These are phyloP conservation scores for Thalpophila matura DNA, from an alignment of 2,888 invertebrate species.

Conservation along the genomic window DNA sequence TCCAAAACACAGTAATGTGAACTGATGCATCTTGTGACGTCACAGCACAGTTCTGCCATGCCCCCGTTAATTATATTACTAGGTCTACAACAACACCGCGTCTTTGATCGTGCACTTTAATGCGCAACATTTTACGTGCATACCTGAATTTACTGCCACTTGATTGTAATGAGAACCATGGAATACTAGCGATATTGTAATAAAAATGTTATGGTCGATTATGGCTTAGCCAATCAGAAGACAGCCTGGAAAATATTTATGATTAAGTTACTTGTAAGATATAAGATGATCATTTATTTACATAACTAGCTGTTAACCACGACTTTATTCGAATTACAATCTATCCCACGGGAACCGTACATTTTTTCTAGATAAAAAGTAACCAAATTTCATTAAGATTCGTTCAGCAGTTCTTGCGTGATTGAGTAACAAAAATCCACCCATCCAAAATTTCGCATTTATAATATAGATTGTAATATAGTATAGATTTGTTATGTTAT, in stretches of 20 bases:
- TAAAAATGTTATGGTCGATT: conserved; percentile 1
- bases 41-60: conserved; percentile 27
- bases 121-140: conserved; percentile 39
- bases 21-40: conserved; percentile 23
- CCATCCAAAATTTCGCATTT: too few relatives aligned
- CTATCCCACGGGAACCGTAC: too few relatives aligned
- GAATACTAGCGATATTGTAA: background rate
- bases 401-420: too few relatives aligned
- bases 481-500: too few relatives aligned
- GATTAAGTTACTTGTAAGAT: background rate
- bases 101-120: conserved; percentile 42
- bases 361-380: too few relatives aligned
- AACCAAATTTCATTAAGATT: too few relatives aligned
- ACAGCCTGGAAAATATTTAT: background rate
- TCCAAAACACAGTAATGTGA: conserved; percentile 28
- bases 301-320: too few relatives aligned
- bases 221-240: background rate
- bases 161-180: conserved; percentile 24
- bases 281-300: too few relatives aligned
- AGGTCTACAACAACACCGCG: conserved; percentile 13
- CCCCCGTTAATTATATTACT: conserved; percentile 56
- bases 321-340: too few relatives aligned
- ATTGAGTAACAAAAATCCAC: too few relatives aligned
- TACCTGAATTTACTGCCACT: conserved; percentile 22
- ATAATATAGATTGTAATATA: too few relatives aligned